Conservation (phyloP, 2,797 vertebrate species). For the Cyclopterus lumpus region DNA sequence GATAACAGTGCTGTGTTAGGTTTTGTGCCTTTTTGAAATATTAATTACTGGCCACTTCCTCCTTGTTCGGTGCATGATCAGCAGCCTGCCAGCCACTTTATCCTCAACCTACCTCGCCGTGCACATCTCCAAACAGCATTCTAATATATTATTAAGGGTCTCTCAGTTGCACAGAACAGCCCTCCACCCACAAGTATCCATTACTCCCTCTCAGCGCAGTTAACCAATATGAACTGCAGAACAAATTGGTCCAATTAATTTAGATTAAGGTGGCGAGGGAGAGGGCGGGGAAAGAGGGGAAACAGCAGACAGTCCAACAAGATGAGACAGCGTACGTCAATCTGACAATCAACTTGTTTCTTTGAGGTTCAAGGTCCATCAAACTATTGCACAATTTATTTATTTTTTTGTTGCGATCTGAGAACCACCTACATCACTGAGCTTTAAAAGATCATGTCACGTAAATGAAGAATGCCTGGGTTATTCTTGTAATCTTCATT, state of each 20-base stretch:
- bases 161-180: slow-evolving; percentile 57
- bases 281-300: slow-evolving; percentile 7
- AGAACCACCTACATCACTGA: slow-evolving; percentile 9
- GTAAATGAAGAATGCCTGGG: slow-evolving; percentile 2
- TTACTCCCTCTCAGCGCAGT: slow-evolving; percentile 63
- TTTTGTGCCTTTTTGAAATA: slow-evolving; percentile 74
- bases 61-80: slow-evolving; percentile 71
- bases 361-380: slow-evolving; percentile 13
- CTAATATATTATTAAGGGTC: slow-evolving; percentile 78
- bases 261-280: slow-evolving; percentile 58
- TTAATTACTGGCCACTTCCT: slow-evolving; percentile 75
- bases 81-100: slow-evolving; percentile 67
- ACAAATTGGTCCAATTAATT: slow-evolving; percentile 76
- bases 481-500: slow-evolving; percentile 14
- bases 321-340: slow-evolving; percentile 13
- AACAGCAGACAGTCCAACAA: slow-evolving; percentile 35
- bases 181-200: slow-evolving; percentile 64
- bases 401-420: neutral
- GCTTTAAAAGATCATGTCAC: neutral
- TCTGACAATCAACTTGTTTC: slow-evolving; percentile 28
- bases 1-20: slow-evolving; percentile 56
- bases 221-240: slow-evolving; percentile 67
- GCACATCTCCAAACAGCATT: slow-evolving; percentile 66
- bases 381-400: neutral
- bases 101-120: slow-evolving; percentile 60